Evolutionary conservation across 1,140 invertebrate species (phyloP), one percentile per base, ranked within the genome.

Genomic region (Camponotus floridanus): DNA sequence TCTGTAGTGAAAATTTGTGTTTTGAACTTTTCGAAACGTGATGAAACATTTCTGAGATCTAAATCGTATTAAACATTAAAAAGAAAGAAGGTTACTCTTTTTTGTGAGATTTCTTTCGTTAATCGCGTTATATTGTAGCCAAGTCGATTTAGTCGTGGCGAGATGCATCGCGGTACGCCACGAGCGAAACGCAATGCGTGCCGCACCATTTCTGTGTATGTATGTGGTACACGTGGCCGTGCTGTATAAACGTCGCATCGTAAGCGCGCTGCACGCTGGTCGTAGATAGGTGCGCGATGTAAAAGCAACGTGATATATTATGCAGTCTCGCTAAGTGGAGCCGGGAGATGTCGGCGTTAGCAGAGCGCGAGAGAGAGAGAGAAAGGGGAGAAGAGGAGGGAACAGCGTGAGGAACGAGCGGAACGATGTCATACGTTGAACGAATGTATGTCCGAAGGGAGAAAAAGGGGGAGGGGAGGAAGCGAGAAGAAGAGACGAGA

Each of bases 231-330:
- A 85, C 84, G 84, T 86, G 74, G 76, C 21, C 39, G 39, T 4
- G 36, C 42, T 67, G 74, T 31, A 55, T 74, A 61, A 83, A 48
- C 71, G 36, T 64, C 33, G 36, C 57, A 31, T 86, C 70, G 86
- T 74, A 80, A 74, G 31, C 68, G 26, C 48, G 76, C 55, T 55
- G 67, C 85, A 31, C 36, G 65, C 67, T 59, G 79, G 59, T 13
- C 65, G 79, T 84, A 67, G 51, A 13, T 74, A 33, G 6, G 79
- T 81, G 61, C 55, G 51, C 70, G 73, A 45, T 84, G 88, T 90
- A 88, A 90, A 91, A 86, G 91, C 91, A 88, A 68, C 91, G 91
- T 92, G 91, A 94, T 94, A 93, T 93, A 94, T 93, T 92, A 93
- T 94, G 92, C 89, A 92, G 92, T 92, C 90, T 85, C 88, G 91